Evolutionary conservation across 2,888 invertebrate genomes (phyloP).

Genomic region (Sclerodermus sp.): DNA sequence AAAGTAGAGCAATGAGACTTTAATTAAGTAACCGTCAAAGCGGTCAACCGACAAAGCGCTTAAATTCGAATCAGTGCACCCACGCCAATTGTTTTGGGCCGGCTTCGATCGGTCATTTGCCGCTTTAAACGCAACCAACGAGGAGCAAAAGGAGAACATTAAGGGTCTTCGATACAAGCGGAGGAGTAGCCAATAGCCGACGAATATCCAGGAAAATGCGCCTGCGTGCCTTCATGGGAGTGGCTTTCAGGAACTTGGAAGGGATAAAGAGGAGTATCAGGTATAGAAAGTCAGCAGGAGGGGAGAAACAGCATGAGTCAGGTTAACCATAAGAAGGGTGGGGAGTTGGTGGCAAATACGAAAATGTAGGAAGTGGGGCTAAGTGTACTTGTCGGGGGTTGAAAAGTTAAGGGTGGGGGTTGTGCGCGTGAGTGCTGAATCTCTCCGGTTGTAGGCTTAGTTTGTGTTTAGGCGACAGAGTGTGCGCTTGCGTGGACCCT

Average conservation of each 20-base stretch:
- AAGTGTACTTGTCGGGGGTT: constrained; percentile 12
- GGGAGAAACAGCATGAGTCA: too few relatives aligned
- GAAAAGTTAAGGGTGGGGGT: constrained; percentile 4
- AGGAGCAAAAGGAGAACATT: neutral
- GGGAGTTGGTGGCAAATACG: neutral
- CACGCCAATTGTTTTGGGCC: constrained; percentile 9
- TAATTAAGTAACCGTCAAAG: constrained; percentile 24
- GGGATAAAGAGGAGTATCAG: too few relatives aligned
- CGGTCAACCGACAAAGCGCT: constrained; percentile 8
- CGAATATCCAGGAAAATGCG: too few relatives aligned
- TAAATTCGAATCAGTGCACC: constrained; percentile 19
- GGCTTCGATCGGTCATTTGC: constrained; percentile 5
- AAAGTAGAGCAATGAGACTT: constrained; percentile 5
- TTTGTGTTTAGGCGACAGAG: constrained; percentile 47
- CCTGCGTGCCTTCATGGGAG: too few relatives aligned
- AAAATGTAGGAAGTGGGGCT: constrained; percentile 6
- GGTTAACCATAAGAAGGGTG: too few relatives aligned
- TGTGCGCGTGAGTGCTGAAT: neutral
- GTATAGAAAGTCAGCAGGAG: too few relatives aligned
- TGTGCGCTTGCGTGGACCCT: constrained; percentile 50
- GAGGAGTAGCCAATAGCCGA: too few relatives aligned
- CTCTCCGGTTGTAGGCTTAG: constrained; percentile 33
- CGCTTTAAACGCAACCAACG: neutral
- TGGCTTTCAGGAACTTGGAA: too few relatives aligned
- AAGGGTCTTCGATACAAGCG: too few relatives aligned